phyloP scores from a whole-genome alignment of 37 sponge, comb jelly and placozoan species.

The Petrosia ficiformis region DNA sequence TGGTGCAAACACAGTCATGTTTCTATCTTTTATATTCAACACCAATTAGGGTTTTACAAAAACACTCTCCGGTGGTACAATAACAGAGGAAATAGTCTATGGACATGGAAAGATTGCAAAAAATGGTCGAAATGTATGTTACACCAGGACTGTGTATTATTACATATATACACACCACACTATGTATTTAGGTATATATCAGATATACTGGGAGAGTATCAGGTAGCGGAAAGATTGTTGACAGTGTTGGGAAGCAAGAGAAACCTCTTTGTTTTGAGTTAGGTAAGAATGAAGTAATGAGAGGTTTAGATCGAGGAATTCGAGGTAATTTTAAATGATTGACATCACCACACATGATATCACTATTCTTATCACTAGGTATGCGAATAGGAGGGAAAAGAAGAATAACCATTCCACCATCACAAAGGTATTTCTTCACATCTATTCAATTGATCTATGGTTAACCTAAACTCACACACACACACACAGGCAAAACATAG shows the following conservation, averaged over 20 bases:
- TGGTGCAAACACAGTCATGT: too few species aligned
- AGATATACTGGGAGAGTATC: too few species aligned
- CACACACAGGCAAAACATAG: too few species aligned
- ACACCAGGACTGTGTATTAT: too few species aligned
- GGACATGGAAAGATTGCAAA: slow-evolving; percentile 8
- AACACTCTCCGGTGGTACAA: slow-evolving; percentile 2
- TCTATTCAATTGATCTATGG: too few species aligned
- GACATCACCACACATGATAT: background rate
- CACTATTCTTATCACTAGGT: too few species aligned
- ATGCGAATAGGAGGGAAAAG: slow-evolving; percentile 28
- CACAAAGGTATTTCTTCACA: background rate
- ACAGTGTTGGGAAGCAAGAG: too few species aligned
- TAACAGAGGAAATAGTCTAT: slow-evolving; percentile 1
- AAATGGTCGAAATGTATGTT: background rate
- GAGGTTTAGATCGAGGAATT: background rate
- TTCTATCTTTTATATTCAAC: too few species aligned
- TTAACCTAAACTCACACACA: too few species aligned
- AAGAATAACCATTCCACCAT: background rate
- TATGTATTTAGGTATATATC: too few species aligned
- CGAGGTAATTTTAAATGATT: background rate
- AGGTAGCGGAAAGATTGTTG: too few species aligned
- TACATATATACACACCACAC: too few species aligned
- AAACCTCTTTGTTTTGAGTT: background rate
- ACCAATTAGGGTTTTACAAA: background rate
- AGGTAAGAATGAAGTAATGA: background rate